phyloP scores from a whole-genome alignment of 2,888 invertebrate species.

The Vesta saturnalis region DNA sequence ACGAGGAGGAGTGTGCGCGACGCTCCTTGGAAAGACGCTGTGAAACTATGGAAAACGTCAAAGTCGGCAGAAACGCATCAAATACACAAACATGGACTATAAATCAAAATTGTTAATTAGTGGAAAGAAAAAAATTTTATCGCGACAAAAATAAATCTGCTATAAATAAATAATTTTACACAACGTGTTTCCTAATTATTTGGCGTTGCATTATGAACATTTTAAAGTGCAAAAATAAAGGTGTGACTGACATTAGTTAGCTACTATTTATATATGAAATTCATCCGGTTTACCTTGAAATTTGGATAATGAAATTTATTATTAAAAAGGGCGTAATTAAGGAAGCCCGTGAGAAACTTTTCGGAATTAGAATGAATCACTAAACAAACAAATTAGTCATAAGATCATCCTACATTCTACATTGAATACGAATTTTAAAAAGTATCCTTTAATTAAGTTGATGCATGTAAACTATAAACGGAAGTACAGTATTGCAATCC shows the following conservation, averaged over 20 bases:
- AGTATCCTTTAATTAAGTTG: no score
- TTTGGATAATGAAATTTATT: slow-evolving; percentile 21
- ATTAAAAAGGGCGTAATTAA: no score
- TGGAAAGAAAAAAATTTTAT: slow-evolving; percentile 7
- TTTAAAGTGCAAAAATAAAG: slow-evolving; percentile 23
- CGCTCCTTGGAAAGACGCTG: slow-evolving; percentile 32
- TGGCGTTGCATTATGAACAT: background rate
- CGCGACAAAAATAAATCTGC: slow-evolving; percentile 12
- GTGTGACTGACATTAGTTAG: slow-evolving; percentile 16
- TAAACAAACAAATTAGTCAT: no score
- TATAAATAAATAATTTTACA: slow-evolving; percentile 20
- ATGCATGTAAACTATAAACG: no score
- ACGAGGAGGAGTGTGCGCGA: slow-evolving; percentile 38
- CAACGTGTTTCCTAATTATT: slow-evolving; percentile 6
- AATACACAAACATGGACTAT: background rate
- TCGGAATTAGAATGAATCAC: no score
- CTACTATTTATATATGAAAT: slow-evolving; percentile 30
- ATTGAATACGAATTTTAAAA: no score
- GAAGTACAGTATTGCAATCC: no score
- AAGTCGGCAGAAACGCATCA: slow-evolving; percentile 26
- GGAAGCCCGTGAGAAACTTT: no score
- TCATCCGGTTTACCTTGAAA: slow-evolving; percentile 32
- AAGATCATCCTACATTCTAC: no score
- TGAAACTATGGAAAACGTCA: slow-evolving; percentile 33
- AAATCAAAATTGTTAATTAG: slow-evolving; percentile 20